Base-by-base conservation (phyloP, 2,888 invertebrate genomes). In the Crepidodera aurea region DNA sequence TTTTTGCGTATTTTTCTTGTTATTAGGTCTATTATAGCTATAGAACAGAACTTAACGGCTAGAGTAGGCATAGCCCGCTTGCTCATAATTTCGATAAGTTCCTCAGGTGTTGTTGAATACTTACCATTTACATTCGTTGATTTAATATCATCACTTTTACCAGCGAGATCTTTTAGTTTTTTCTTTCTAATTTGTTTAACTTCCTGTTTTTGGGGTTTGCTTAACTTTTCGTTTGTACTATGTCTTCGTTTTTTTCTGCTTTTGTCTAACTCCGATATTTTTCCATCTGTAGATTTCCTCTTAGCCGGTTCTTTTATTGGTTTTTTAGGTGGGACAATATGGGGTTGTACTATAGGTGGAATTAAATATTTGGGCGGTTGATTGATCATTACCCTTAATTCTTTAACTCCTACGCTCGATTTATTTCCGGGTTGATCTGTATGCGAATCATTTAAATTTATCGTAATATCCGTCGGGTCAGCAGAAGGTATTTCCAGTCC, bases 61-160 rank as follows among this genome's bases (percentile, higher is more conserved):
- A n/a, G n/a, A n/a, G n/a, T n/a, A n/a, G n/a, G n/a, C n/a, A n/a
- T n/a, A n/a, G n/a, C n/a, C n/a, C n/a, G n/a, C n/a, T n/a, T n/a
- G n/a, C n/a, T n/a, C n/a, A n/a, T n/a, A n/a, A n/a, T n/a, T n/a
- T n/a, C n/a, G n/a, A n/a, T n/a, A n/a, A n/a, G n/a, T n/a, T n/a
- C n/a, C n/a, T n/a, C n/a, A n/a, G n/a, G n/a, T n/a, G n/a, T n/a
- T n/a, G n/a, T n/a, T n/a, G n/a, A n/a, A 22, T 22, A 22, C 10
- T 29, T 29, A 29, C 29, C 34, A 34, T 34, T 34, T 13, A 12
- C 2, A 12, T 34, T 13, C 2, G 12, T 12, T 12, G 34, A 34
- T 34, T 34, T 34, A 3, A 34, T n/a, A 4, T 34, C 34, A 34
- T 82, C 44, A 13, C 22, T 15, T 8, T 77, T 81, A 83, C 73